Evolutionary conservation across 2,797 vertebrate genomes (phyloP).

Genomic region (Gambelia wislizenii): DNA sequence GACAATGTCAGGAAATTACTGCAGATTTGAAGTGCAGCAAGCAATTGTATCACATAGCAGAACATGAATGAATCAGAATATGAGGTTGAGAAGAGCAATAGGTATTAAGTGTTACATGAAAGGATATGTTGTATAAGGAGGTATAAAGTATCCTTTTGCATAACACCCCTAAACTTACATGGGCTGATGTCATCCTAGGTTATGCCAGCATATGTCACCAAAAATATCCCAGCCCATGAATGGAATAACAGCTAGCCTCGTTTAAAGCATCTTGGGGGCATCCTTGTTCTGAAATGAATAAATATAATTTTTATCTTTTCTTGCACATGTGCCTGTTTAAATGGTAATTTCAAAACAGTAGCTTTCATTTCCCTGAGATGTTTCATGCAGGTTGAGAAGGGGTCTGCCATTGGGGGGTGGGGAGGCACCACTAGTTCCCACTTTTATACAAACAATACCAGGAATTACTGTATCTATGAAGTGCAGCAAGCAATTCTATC

Average conservation of each 20-base stretch:
- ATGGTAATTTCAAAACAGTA: not conserved
- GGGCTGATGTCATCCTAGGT: too few relatives aligned
- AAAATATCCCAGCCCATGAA: not conserved
- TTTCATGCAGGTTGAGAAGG: not conserved
- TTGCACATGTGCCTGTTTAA: not conserved
- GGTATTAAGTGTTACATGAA: not conserved
- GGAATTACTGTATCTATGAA: not conserved
- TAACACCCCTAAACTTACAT: too few relatives aligned
- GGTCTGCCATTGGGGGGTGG: too few relatives aligned
- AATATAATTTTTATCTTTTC: not conserved
- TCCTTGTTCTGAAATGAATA: not conserved
- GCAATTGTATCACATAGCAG: not conserved
- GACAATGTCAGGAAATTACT: not conserved
- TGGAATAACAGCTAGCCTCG: not conserved
- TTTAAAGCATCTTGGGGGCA: not conserved
- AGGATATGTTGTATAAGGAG: not conserved
- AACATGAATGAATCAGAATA: not conserved
- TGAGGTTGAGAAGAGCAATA: not conserved
- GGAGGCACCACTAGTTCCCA: not conserved
- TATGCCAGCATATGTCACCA: too few relatives aligned
- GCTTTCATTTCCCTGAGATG: not conserved
- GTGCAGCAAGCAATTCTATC: not conserved
- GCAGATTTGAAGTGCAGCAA: not conserved
- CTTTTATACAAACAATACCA: not conserved
- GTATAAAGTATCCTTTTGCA: too few relatives aligned